Percentiles rank a stretch among this genome's conserved stretches.
Evolutionary conservation across 2,113 vertebrate genomes (phyloP).

Genomic region (Pygoscelis adeliae): DNA sequence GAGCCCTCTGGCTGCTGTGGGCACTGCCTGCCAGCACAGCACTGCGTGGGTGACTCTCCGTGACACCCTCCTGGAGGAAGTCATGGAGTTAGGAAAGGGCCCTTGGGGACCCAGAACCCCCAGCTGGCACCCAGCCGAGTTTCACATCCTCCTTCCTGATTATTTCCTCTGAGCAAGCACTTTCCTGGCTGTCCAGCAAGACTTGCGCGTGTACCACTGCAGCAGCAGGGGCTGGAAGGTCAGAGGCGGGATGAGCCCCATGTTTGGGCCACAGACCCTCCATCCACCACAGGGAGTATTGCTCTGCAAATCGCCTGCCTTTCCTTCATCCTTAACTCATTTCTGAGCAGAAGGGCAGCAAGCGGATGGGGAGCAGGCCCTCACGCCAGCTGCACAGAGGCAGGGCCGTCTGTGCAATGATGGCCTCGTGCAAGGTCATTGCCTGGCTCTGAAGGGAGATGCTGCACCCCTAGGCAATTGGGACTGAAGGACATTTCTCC

Average conservation of each 20-base stretch:
- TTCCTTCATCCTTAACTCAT: background rate
- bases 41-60: fast-evolving
- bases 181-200: background rate
- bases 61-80: background rate
- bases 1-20: background rate
- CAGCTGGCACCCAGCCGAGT: background rate
- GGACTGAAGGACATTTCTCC: background rate
- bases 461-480: background rate
- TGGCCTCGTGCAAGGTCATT: background rate
- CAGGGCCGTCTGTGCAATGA: background rate
- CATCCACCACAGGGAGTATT: fast-evolving
- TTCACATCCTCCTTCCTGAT: conserved; percentile 62
- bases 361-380: background rate
- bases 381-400: background rate
- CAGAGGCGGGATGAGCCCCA: background rate
- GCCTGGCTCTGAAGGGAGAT: background rate
- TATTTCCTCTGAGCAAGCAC: conserved; percentile 3
- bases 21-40: background rate
- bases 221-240: background rate
- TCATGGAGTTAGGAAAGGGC: background rate
- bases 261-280: background rate
- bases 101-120: background rate
- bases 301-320: background rate
- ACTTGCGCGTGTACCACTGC: background rate
- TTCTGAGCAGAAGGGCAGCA: background rate